phyloP scores from a whole-genome alignment of 2,888 invertebrate genomes.

The Stenolophus ochropezus region DNA sequence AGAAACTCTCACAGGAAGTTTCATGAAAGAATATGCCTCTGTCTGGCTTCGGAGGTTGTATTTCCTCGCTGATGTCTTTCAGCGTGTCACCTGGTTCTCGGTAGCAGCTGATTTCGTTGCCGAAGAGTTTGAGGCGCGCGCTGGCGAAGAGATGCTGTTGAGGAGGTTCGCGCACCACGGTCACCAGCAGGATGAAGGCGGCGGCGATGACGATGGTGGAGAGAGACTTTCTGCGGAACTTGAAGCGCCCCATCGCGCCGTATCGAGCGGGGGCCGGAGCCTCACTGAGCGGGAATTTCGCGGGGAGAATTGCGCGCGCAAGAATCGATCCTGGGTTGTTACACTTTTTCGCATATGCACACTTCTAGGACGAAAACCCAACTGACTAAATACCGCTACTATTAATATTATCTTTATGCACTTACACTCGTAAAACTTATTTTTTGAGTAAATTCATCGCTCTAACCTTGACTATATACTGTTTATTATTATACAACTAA shows the following conservation, averaged over 20 bases:
- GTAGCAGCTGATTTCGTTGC: slow-evolving; percentile 67
- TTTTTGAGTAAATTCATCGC: too few species aligned
- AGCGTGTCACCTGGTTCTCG: slow-evolving; percentile 65
- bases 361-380: too few species aligned
- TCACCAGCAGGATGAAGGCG: background rate
- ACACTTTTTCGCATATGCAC: background rate
- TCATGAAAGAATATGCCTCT: slow-evolving; percentile 81
- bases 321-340: background rate
- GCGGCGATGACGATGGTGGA: background rate
- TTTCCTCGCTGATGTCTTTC: slow-evolving; percentile 68
- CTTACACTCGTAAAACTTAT: too few species aligned
- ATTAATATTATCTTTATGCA: too few species aligned
- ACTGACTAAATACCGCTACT: too few species aligned
- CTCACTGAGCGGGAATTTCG: background rate
- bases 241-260: background rate
- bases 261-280: background rate
- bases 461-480: too few species aligned
- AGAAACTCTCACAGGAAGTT: slow-evolving; percentile 76
- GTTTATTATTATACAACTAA: too few species aligned
- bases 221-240: background rate
- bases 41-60: slow-evolving; percentile 67
- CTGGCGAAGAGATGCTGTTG: background rate
- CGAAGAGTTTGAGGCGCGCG: slow-evolving; percentile 29
- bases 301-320: background rate
- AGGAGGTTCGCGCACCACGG: background rate